Evolutionary conservation across 1,140 invertebrate species (phyloP).

Genomic region (Rhopalosiphum maidis): DNA sequence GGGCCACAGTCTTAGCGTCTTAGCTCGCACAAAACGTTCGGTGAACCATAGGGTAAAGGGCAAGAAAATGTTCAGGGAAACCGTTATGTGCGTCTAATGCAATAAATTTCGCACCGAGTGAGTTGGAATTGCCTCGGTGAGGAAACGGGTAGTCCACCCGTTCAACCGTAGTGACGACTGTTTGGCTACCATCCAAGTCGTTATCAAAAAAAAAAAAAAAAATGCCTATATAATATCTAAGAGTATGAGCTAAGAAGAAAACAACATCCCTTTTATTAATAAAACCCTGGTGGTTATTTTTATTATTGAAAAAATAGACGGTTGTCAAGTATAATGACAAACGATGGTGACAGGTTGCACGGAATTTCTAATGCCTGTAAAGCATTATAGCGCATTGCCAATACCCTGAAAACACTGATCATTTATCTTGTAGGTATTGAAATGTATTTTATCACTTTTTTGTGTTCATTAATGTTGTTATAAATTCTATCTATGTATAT

Average conservation of each 20-base stretch:
- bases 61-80: background rate
- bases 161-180: conserved; percentile 31
- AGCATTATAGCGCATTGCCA: background rate
- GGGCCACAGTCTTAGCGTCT: background rate
- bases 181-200: conserved; percentile 43
- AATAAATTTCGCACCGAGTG: conserved; percentile 51
- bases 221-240: background rate
- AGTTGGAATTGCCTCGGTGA: conserved; percentile 38
- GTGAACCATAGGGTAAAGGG: background rate
- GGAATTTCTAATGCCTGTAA: background rate
- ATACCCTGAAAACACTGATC: background rate
- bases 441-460: conserved; percentile 7
- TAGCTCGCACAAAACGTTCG: background rate
- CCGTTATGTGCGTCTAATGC: conserved; percentile 15
- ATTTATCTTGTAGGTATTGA: background rate
- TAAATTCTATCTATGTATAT: background rate
- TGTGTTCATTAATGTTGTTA: background rate
- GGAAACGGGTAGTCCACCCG: background rate
- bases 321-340: background rate
- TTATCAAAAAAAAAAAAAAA: conserved; percentile 38
- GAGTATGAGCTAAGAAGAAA: background rate
- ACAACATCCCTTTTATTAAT: conserved; percentile 27
- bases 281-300: background rate
- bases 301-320: conserved; percentile 12
- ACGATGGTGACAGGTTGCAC: conserved; percentile 1